A percentile compares a stretch with the other conserved stretches of the same genome.
Conservation (phyloP, 2,113 vertebrate species). For the Tinamus guttatus region DNA sequence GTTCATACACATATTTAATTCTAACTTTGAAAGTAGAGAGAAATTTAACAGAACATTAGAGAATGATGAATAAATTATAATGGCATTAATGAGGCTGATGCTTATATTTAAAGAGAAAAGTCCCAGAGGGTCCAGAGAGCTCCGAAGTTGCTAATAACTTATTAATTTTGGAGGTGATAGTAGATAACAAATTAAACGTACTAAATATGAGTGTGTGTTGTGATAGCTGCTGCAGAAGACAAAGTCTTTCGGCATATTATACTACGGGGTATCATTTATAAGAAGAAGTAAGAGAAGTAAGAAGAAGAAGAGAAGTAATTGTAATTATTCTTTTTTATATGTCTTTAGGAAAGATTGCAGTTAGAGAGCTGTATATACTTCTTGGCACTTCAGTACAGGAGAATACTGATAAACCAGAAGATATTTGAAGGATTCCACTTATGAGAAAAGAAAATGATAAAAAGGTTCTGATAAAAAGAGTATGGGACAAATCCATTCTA, state of each 20-base stretch:
- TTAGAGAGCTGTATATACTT: background rate
- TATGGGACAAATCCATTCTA: background rate
- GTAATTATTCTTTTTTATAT: background rate
- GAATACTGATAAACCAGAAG: background rate
- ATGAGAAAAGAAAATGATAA: background rate
- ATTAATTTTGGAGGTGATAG: slow-evolving; percentile 50
- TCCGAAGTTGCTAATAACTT: slow-evolving; percentile 51
- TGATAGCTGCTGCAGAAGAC: slow-evolving; percentile 18
- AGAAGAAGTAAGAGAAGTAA: background rate
- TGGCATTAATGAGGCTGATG: slow-evolving; percentile 36
- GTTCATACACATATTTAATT: slow-evolving; percentile 39
- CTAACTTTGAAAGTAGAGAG: slow-evolving; percentile 19
- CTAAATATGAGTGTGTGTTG: background rate
- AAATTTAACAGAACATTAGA: slow-evolving; percentile 62
- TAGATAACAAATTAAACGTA: slow-evolving; percentile 58
- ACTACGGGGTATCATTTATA: background rate
- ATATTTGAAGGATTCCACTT: background rate
- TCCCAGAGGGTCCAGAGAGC: slow-evolving; percentile 20
- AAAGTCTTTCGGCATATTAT: background rate
- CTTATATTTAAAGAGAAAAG: slow-evolving; percentile 38
- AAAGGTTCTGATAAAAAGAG: background rate
- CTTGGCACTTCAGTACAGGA: background rate
- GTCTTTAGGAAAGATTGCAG: background rate
- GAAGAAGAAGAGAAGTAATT: too few relatives aligned
- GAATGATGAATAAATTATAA: slow-evolving; percentile 63